These are phyloP conservation scores for Cheilosia urbana DNA, from an alignment of 2,888 invertebrate species.

Conservation along the genomic window DNA sequence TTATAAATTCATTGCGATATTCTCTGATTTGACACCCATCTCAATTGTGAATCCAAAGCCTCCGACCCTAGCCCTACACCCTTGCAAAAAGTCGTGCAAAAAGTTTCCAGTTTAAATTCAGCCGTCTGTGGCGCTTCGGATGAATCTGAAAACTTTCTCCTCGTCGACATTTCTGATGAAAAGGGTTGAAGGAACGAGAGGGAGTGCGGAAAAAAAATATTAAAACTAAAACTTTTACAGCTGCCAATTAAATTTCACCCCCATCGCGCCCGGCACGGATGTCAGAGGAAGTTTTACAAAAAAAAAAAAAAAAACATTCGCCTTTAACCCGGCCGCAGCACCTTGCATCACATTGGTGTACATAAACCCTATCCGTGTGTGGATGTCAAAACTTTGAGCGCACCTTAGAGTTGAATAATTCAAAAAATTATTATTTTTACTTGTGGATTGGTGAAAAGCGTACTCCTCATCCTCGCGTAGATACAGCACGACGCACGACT, in stretches of 20 bases:
- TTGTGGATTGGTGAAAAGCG: conserved; percentile 54
- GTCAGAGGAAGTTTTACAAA: conserved; percentile 46
- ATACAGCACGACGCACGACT: too few species aligned
- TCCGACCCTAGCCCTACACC: too few species aligned
- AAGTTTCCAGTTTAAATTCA: conserved; percentile 51
- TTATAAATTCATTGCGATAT: conserved; percentile 73
- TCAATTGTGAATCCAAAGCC: background rate
- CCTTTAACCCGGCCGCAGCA: conserved; percentile 5
- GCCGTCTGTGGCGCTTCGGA: conserved; percentile 48
- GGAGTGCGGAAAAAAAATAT: conserved; percentile 17
- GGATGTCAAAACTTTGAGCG: conserved; percentile 48
- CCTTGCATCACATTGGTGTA: background rate
- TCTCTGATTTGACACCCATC: conserved; percentile 68
- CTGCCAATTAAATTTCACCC: conserved; percentile 70
- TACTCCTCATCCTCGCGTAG: conserved; percentile 13
- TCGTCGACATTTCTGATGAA: conserved; percentile 69
- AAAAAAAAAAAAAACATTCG: conserved; percentile 4
- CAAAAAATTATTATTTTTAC: conserved; percentile 70
- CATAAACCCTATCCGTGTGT: background rate
- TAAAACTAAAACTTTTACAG: conserved; percentile 53
- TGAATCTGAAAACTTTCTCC: conserved; percentile 55
- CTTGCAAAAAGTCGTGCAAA: background rate
- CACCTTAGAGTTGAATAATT: conserved; percentile 69
- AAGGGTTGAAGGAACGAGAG: conserved; percentile 39
- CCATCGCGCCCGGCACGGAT: conserved; percentile 31